A percentile compares a stretch with the other conserved stretches of the same genome.
Evolutionary conservation across 2,797 vertebrate genomes (phyloP).

Genomic region (Rhinophrynus dorsalis): DNA sequence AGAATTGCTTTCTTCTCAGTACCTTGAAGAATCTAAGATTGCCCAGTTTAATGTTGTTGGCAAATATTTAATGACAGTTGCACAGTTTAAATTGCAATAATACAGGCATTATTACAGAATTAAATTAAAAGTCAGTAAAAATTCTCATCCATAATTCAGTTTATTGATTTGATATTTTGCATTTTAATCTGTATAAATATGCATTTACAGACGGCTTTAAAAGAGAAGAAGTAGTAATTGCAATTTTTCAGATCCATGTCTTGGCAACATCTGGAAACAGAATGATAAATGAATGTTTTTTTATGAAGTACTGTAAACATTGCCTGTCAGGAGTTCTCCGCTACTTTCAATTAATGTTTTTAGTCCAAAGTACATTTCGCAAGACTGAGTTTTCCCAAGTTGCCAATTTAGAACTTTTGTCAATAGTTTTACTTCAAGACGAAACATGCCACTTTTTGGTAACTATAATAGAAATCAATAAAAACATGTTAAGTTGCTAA

Average conservation of each 20-base stretch:
- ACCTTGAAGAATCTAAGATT: no score
- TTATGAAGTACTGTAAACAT: conserved; percentile 31
- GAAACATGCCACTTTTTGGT: no score
- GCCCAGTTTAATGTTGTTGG: no score
- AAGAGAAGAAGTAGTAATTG: neutral
- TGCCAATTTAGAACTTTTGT: conserved; percentile 14
- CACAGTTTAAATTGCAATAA: no score
- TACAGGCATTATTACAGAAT: no score
- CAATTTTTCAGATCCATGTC: neutral
- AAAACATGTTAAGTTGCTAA: no score
- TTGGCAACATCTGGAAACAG: conserved; percentile 35
- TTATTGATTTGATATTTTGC: neutral
- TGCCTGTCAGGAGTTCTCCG: conserved; percentile 17
- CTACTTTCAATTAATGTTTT: conserved; percentile 33
- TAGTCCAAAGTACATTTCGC: conserved; percentile 29
- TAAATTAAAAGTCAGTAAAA: no score
- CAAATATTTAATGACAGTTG: no score
- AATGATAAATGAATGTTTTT: conserved; percentile 33
- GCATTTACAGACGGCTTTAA: neutral
- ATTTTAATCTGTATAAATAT: conserved; percentile 6
- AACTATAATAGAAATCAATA: no score
- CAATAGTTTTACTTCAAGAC: conserved; percentile 13
- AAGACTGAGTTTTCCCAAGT: conserved; percentile 13
- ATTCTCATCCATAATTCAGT: no score
- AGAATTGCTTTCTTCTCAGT: no score